Conservation (phyloP, 2,888 invertebrate genomes). For the Plagodis pulveraria region DNA sequence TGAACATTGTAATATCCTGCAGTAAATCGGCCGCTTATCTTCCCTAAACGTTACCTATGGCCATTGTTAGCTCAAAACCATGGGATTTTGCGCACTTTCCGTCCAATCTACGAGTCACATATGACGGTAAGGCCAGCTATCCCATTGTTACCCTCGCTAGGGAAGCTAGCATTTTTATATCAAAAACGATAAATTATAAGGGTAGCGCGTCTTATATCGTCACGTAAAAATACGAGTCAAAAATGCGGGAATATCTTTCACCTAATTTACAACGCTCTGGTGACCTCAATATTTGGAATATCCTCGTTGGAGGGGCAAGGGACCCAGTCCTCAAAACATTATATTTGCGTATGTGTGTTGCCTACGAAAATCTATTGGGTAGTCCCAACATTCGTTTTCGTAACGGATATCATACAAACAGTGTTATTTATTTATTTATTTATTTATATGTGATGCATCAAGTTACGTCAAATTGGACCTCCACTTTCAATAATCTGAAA, state of each 20-base stretch:
- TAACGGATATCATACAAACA: no score
- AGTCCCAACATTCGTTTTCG: slow-evolving; percentile 12
- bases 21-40: no score
- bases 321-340: slow-evolving; percentile 9
- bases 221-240: slow-evolving; percentile 18
- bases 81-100: no score
- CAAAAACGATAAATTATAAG: slow-evolving; percentile 20
- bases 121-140: no score
- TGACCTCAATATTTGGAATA: slow-evolving; percentile 26
- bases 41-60: no score
- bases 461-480: no score
- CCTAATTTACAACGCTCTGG: slow-evolving; percentile 25
- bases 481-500: no score
- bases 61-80: no score
- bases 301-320: slow-evolving; percentile 3
- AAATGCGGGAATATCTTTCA: slow-evolving; percentile 25
- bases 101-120: no score
- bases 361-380: slow-evolving; percentile 16
- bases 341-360: slow-evolving; percentile 25
- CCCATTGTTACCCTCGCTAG: neutral
- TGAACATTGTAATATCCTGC: no score
- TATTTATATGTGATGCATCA: no score
- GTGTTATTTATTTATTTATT: no score
- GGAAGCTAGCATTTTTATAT: slow-evolving; percentile 14
- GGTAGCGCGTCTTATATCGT: slow-evolving; percentile 1